Conservation (phyloP, 2,797 vertebrate genomes). For the Betta splendens region DNA sequence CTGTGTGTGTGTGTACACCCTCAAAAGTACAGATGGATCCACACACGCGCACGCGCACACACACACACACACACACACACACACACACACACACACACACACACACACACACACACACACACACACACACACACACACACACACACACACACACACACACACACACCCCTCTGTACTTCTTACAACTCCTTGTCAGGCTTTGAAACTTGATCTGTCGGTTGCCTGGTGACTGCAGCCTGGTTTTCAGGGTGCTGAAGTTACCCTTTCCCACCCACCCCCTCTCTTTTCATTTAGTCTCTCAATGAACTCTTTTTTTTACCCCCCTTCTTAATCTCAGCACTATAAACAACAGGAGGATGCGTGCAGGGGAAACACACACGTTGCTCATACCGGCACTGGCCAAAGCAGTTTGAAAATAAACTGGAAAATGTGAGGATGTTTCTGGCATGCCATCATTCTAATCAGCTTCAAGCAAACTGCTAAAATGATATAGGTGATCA, state of each 20-base stretch:
- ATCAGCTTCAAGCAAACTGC: constrained; percentile 14
- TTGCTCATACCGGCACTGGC: constrained; percentile 56
- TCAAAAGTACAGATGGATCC: constrained; percentile 42
- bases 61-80: too few relatives aligned
- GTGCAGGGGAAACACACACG: constrained; percentile 59
- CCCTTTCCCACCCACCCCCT: constrained; percentile 46
- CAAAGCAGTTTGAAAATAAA: constrained; percentile 72
- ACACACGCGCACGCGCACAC: constrained; percentile 16
- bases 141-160: constrained; percentile 26
- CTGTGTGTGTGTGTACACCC: constrained; percentile 19
- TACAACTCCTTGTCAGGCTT: constrained; percentile 78
- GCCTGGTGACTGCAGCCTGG: constrained; percentile 77
- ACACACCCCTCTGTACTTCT: constrained; percentile 56
- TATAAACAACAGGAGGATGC: constrained; percentile 75
- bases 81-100: constrained; percentile 7
- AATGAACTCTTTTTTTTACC: constrained; percentile 71
- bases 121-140: constrained; percentile 20
- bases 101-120: constrained; percentile 26
- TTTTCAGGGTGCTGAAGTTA: constrained; percentile 71
- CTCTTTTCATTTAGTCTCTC: constrained; percentile 76
- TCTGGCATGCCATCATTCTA: constrained; percentile 19
- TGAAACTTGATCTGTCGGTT: constrained; percentile 83
- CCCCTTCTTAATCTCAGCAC: constrained; percentile 66
- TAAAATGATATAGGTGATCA: not conserved
- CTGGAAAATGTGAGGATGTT: constrained; percentile 44